Base-by-base conservation (phyloP, 2,888 invertebrate species). In the Lasius fuliginosus region DNA sequence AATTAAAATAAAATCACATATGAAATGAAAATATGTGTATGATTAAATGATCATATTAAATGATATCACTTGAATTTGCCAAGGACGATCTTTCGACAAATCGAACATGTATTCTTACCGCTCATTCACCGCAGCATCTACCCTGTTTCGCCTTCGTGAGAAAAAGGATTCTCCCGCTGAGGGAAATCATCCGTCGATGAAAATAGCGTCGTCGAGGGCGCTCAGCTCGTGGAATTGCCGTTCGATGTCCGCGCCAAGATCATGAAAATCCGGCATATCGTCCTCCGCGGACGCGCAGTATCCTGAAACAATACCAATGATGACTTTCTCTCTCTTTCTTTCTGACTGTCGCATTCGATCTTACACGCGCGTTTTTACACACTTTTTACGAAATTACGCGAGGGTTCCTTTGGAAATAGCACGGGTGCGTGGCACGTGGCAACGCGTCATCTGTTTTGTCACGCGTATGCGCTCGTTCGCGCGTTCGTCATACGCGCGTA, bases 381-480 rank as follows among this genome's bases (percentile, higher is more conserved):
- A 46, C 60, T 60, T n/a, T 73, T 75, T 15, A 83, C 65, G 67
- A 68, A 69, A 83, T 69, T 73, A 65, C 58, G 68, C 86, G 67
- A 77, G 49, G 83, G 64, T 33, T 87, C n/a, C 79, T 86, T 88
- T 86, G 67, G 83, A 90, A 90, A 91, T 89, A 90, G 91, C 86
- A 86, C 90, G 92, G 93, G 93, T 94, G 93, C 94, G 94, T 90
- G 91, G 94, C 94, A 94, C 94, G 94, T 94, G 94, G 90, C 92
- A 89, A 56, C 62, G 85, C 82, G 71, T 85, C 89, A 89, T 88
- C 85, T 90, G 90, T 86, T 90, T 89, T 91, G 91, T 81, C 79
- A 89, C 91, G 91, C 92, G 92, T 90, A 77, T 68, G 75, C 75
- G 42, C 27, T 33, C 53, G 53, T 27, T 18, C 74, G 40, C 74